Evolutionary conservation across 2,888 invertebrate species (phyloP), one percentile per base, ranked within the genome.

Genomic region (Cheilosia impressa): DNA sequence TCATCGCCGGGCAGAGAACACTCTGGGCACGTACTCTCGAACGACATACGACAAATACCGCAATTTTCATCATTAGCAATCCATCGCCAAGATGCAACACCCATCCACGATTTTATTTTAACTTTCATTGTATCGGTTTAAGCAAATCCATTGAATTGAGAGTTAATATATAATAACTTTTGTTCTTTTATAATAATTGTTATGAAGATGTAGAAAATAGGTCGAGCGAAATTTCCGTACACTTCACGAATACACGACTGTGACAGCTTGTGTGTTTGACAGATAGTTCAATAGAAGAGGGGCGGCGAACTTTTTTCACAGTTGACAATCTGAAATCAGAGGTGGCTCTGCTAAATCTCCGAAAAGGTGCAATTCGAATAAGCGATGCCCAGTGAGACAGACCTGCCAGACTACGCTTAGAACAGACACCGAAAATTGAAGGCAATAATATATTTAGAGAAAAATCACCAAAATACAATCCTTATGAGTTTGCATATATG

Each of bases 41-140:
- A 99, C 62, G 99, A 96, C 97, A 99, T 98, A 87, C 99, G 96
- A 93, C 99, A 99, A 91, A 99, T 99, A 79, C 99, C 99, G 91
- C 98, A 98, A 91, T 98, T 99, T 92, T 99, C 99, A 93, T 99
- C 99, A 93, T 99, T 99, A 27, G 99, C 99, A 88, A 98, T 96
- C 99, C 99, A 99, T 91, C 97, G 96, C 99, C 99, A 99, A 91
- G 97, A 97, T 89, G 99, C 99, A 84, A 99, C 98, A 88, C 97
- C 97, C 88, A 96, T 97, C 98, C 98, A 98, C 83, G 91, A 92
- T 89, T 92, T 91, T 72, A 91, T 91, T 91, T 89, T 92, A 73
- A 91, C 90, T 91, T 92, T 91, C 91, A 91, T 91, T 90, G 90
- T 91, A 89, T 31, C 41, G 47, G 27, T 57, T 66, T 50, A 6